Conservation (phyloP, 1,140 invertebrate genomes). For the Eumaeus atala region DNA sequence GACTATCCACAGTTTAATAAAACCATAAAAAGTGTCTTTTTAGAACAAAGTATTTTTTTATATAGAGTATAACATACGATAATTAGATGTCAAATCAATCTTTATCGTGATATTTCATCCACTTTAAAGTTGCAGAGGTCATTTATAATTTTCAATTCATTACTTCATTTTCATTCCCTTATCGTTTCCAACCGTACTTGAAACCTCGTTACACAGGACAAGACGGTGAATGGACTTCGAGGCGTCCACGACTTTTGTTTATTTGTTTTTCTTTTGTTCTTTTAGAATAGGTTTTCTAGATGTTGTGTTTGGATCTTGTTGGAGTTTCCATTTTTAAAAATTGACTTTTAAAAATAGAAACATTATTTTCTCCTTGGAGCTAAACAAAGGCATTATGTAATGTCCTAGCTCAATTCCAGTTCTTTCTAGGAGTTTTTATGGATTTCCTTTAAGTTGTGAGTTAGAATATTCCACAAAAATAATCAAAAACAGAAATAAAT, state of each 20-base stretch:
- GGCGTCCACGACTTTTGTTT: slow-evolving; percentile 33
- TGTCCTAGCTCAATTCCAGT: slow-evolving; percentile 23
- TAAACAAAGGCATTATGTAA: slow-evolving; percentile 29
- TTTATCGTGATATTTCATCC: background rate
- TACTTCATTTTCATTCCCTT: slow-evolving; percentile 9
- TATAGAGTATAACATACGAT: too few species aligned
- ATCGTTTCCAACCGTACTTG: slow-evolving; percentile 48
- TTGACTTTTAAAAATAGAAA: background rate
- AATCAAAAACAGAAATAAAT: too few species aligned
- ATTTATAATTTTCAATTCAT: background rate
- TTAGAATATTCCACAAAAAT: slow-evolving; percentile 6
- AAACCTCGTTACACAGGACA: slow-evolving; percentile 61
- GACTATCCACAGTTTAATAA: too few species aligned
- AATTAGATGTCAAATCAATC: too few species aligned
- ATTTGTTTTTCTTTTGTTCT: slow-evolving; percentile 21
- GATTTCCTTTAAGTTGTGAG: slow-evolving; percentile 17
- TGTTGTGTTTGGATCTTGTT: slow-evolving; percentile 23
- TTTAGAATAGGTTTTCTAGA: slow-evolving; percentile 33
- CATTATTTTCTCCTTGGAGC: slow-evolving; percentile 14
- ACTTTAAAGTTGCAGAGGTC: background rate
- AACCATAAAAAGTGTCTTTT: too few species aligned
- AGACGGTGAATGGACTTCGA: slow-evolving; percentile 51
- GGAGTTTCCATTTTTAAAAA: slow-evolving; percentile 11
- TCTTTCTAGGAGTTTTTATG: slow-evolving; percentile 17
- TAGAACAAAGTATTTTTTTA: background rate